Conservation (phyloP, 2,888 invertebrate species). For the Rhaphigaster nebulosa region DNA sequence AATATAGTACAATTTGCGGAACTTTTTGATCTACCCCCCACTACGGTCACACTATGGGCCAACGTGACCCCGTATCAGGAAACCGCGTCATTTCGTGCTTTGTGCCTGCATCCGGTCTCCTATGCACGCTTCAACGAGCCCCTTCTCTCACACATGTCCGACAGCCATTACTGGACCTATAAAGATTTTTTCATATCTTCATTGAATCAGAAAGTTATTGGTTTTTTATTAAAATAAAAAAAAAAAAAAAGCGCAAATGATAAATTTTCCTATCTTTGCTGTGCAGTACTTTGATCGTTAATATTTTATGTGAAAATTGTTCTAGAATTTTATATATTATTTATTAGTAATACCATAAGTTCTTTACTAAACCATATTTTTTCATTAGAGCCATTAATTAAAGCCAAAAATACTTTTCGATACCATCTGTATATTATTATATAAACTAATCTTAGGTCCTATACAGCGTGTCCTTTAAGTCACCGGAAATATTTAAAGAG, state of each 20-base stretch:
- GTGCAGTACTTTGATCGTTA: neutral
- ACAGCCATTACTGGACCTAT: slow-evolving; percentile 38
- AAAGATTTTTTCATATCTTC: neutral
- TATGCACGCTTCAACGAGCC: slow-evolving; percentile 49
- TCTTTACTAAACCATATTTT: too few species aligned
- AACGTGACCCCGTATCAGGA: slow-evolving; percentile 54
- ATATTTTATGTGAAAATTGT: neutral
- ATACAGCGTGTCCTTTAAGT: too few species aligned
- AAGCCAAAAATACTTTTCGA: too few species aligned
- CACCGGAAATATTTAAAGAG: too few species aligned
- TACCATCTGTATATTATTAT: too few species aligned
- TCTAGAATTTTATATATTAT: too few species aligned
- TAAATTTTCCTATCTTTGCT: neutral
- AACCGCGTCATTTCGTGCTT: slow-evolving; percentile 54
- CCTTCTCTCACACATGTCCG: slow-evolving; percentile 2
- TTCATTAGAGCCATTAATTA: too few species aligned
- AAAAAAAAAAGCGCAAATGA: neutral
- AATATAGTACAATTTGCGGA: neutral
- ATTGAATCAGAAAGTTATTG: neutral
- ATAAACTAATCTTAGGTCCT: too few species aligned
- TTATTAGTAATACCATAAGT: too few species aligned
- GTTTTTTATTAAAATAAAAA: neutral
- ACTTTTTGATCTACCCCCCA: neutral
- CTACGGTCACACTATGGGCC: neutral
- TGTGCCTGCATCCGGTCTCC: slow-evolving; percentile 48